Evolutionary conservation across 2,888 invertebrate genomes (phyloP), one percentile per base, ranked within the genome.

Genomic region (Eledona agricola): DNA sequence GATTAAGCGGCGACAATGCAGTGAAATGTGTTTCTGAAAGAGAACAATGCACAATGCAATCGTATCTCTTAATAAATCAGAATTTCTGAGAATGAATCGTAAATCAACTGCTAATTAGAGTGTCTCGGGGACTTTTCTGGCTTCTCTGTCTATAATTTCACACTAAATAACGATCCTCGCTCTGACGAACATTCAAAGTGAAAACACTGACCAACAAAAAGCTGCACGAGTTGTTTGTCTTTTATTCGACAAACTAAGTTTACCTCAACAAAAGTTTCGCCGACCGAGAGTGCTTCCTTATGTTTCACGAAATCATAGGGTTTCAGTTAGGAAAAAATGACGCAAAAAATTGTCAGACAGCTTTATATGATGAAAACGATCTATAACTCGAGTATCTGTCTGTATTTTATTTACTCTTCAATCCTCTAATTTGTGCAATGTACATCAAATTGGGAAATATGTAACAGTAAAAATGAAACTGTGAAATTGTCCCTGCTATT

Each of bases 1-100:
- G 49, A 52, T 59, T 55, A 55, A 54, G 47, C 34, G 15, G 19
- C 28, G 10, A 23, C 23, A 17, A 31, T 40, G 32, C 29, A 49
- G 40, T 10, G 40, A 49, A 32, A 19, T 28, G 15, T 16, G 22
- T 29, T 34, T 26, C n/a, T 16, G 15, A 15, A 11, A 42, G 17
- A 37, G 23, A 37, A 37, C 34, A 34, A 19, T 20, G 20, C 3
- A 34, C 34, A 34, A 34, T 34, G 12, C 34, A 10, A 2, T 16
- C 9, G 10, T 1, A 17, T 10, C 19, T 20, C 11, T 10, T 20
- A 3, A 20, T 11, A 20, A 20, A 26, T 10, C 10, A 17, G 7
- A 12, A 13, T 5, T 37, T 22, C 23, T 13, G 7, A 4, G 23
- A 37, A 37, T 10, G 10, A 23, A 23, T 23, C 23, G 23, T 37